phyloP scores from a whole-genome alignment of 2,888 invertebrate genomes.

The Ceriagrion tenellum region DNA sequence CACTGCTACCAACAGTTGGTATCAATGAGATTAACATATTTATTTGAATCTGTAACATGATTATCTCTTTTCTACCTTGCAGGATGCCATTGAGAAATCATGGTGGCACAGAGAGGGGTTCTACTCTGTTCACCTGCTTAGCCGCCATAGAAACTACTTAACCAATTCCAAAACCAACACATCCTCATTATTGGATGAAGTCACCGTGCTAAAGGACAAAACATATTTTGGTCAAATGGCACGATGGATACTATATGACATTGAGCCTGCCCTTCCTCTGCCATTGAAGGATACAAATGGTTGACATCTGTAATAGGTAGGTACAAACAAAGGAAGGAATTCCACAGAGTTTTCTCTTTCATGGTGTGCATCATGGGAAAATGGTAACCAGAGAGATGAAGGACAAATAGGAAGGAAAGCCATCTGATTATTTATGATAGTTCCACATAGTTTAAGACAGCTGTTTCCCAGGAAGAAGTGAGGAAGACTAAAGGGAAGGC shows the following conservation, averaged over 20 bases:
- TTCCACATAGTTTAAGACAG: too few species aligned
- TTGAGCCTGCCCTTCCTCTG: conserved; percentile 31
- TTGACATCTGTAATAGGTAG: background rate
- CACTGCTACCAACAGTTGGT: too few species aligned
- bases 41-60: background rate
- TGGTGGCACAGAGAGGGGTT: conserved; percentile 75
- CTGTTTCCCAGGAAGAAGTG: too few species aligned
- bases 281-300: conserved; percentile 5
- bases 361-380: too few species aligned
- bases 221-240: conserved; percentile 75
- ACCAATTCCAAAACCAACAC: background rate
- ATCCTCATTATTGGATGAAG: conserved; percentile 72
- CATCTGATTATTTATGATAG: too few species aligned
- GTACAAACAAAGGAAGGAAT: too few species aligned
- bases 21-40: too few species aligned
- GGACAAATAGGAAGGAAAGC: too few species aligned
- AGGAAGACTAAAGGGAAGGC: too few species aligned
- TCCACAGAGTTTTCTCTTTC: too few species aligned
- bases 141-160: conserved; percentile 74
- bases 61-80: background rate
- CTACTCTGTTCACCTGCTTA: conserved; percentile 76
- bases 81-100: conserved; percentile 64
- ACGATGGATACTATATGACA: conserved; percentile 70
- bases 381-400: too few species aligned
- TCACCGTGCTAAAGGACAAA: conserved; percentile 71